A percentile compares a stretch with the other conserved stretches of the same genome.
Conservation (phyloP, 1,140 invertebrate genomes). For the Dufourea novaeangliae region DNA sequence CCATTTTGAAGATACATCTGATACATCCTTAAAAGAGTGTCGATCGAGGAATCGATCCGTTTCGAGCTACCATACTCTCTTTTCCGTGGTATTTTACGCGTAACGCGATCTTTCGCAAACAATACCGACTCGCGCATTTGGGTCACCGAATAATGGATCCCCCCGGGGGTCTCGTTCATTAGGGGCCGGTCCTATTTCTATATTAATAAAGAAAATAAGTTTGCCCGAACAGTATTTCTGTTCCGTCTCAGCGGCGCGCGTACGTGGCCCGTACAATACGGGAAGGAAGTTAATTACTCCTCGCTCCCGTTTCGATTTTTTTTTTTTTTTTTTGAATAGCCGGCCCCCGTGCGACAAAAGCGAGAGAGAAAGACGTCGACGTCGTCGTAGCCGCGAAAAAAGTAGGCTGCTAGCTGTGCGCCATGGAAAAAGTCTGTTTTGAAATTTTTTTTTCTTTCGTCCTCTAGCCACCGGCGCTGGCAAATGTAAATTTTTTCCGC, state of each 20-base stretch:
- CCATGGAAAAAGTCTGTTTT: slow-evolving; percentile 4
- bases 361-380: neutral
- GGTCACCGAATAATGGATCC: slow-evolving; percentile 36
- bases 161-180: neutral
- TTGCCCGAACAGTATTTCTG: slow-evolving; percentile 32
- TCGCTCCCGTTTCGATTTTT: slow-evolving; percentile 46
- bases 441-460: neutral
- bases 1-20: too few relatives aligned
- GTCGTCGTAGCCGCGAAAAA: slow-evolving; percentile 18
- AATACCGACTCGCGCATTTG: neutral
- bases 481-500: slow-evolving; percentile 1
- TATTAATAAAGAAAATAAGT: slow-evolving; percentile 38
- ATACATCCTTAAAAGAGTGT: too few relatives aligned
- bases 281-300: slow-evolving; percentile 47
- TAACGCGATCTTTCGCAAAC: neutral
- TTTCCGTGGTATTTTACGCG: neutral
- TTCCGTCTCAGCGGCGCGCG: slow-evolving; percentile 28
- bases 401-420: slow-evolving; percentile 15
- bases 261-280: slow-evolving; percentile 26
- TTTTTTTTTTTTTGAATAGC: slow-evolving; percentile 43
- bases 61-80: neutral
- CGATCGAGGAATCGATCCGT: too few relatives aligned
- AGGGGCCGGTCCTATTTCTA: slow-evolving; percentile 4
- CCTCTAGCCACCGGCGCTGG: neutral
- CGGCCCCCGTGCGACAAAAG: slow-evolving; percentile 12